Conservation (phyloP, 1,140 invertebrate species). For the Saccostrea cuccullata region DNA sequence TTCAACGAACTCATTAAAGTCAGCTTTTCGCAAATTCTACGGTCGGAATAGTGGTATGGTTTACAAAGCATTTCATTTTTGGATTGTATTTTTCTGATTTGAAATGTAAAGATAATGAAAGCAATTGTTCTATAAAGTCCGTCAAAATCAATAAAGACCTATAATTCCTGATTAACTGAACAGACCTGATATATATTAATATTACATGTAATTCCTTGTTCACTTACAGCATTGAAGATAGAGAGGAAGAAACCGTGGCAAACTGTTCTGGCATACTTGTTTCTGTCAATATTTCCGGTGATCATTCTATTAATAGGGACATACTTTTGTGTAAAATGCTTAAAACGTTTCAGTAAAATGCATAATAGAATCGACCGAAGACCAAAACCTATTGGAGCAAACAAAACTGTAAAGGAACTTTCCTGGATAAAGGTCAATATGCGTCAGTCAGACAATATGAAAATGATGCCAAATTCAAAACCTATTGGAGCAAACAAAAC, state of each 20-base stretch:
- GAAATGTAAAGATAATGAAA: neutral
- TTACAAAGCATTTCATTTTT: too few relatives aligned
- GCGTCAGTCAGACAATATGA: neutral
- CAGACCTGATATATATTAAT: too few relatives aligned
- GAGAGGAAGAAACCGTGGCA: neutral
- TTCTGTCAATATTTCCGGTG: neutral
- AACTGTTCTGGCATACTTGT: neutral
- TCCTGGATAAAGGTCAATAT: neutral
- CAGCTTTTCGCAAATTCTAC: too few relatives aligned
- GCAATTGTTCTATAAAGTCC: neutral
- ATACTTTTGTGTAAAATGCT: neutral
- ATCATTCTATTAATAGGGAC: neutral
- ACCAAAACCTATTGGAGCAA: conserved; percentile 17
- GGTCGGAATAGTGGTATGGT: too few relatives aligned
- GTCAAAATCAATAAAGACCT: too few relatives aligned
- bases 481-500: neutral
- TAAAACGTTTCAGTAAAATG: neutral
- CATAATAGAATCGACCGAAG: neutral
- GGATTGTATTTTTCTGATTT: neutral
- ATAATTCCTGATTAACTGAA: too few relatives aligned
- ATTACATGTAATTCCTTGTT: too few relatives aligned
- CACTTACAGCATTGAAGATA: neutral
- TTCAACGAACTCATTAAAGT: too few relatives aligned
- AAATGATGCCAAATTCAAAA: neutral
- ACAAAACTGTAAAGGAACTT: neutral